Evolutionary conservation across 2,797 vertebrate species (phyloP).

Genomic region (Tolypeutes matacus): DNA sequence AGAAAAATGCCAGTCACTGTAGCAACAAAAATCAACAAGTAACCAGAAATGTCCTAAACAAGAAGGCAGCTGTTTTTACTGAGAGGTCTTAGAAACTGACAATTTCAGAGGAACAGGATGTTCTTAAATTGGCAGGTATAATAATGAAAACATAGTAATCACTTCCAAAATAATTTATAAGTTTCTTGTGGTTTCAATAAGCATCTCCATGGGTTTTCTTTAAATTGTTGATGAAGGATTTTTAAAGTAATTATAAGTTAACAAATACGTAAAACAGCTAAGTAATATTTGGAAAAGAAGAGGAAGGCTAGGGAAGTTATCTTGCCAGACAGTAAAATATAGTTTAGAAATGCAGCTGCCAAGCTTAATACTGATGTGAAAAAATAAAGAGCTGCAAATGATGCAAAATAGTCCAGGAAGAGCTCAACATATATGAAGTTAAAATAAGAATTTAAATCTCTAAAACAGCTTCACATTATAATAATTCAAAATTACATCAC

Average conservation of each 20-base stretch:
- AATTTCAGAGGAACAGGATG: not conserved
- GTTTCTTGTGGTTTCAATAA: not conserved
- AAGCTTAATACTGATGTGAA: not conserved
- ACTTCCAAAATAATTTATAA: not conserved
- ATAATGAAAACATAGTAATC: not conserved
- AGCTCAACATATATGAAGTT: not conserved
- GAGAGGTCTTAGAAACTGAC: not conserved
- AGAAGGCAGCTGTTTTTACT: not conserved
- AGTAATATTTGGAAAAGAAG: not conserved
- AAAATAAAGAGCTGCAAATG: not conserved
- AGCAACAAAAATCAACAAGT: not conserved
- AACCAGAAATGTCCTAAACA: not conserved
- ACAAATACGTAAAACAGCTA: not conserved
- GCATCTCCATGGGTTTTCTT: not conserved
- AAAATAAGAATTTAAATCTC: not conserved
- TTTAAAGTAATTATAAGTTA: not conserved
- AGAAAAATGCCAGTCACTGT: not conserved
- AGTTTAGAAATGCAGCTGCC: slow-evolving; percentile 9
- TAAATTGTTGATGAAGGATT: not conserved
- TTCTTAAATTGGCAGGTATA: not conserved
- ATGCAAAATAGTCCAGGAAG: slow-evolving; percentile 24
- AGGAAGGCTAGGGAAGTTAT: not conserved
- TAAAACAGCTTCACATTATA: not conserved
- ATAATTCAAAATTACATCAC: slow-evolving; percentile 1
- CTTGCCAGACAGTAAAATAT: slow-evolving; percentile 21